Evolutionary conservation across 2,888 invertebrate genomes (phyloP), one percentile per base, ranked within the genome.

Genomic region (Anorthoa munda): DNA sequence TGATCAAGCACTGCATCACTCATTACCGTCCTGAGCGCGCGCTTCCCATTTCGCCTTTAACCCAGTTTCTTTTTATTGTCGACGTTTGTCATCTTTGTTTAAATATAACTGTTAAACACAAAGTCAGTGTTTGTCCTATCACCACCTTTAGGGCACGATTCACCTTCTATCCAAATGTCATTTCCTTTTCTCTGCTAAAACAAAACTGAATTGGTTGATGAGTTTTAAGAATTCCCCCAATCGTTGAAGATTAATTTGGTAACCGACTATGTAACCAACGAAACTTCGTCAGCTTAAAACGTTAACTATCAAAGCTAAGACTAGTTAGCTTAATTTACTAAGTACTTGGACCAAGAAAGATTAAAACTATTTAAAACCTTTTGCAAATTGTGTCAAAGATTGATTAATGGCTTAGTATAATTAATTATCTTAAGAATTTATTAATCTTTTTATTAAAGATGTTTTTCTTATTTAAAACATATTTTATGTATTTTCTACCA

Each of bases 331-430:
- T 51, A 55, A 26, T 12, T 51, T 15, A 64, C 15, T 64, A 11
- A 67, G 45, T 21, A 26, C n/a, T 64, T 65, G 26, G 13, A 50
- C 17, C 4, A 51, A 45, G 23, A 70, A 26, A 53, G 15, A 59
- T 78, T 78, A 48, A 59, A 64, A 53, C 13, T 1, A 18, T 70
- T 78, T 78, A 48, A 59, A 64, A 53, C 13, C 2, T n/a, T 70
- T 71, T 53, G 48, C 5, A 26, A 45, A n/a, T 55, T 55, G 55
- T 17, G 50, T 46, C 45, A 46, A 26, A 59, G 58, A 64, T 64
- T 67, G 50, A 72, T 78, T 60, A 50, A 79, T 79, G 18, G 53
- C 21, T 66, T 12, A 12, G 65, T 59, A 58, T 26, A 18, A 21
- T 26, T 51, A 45, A 45, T 55, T 70, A 55, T 0, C 45, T 66